Evolutionary conservation across 2,888 invertebrate genomes (phyloP), one percentile per base, ranked within the genome.

Genomic region (Drosophila emarginata): DNA sequence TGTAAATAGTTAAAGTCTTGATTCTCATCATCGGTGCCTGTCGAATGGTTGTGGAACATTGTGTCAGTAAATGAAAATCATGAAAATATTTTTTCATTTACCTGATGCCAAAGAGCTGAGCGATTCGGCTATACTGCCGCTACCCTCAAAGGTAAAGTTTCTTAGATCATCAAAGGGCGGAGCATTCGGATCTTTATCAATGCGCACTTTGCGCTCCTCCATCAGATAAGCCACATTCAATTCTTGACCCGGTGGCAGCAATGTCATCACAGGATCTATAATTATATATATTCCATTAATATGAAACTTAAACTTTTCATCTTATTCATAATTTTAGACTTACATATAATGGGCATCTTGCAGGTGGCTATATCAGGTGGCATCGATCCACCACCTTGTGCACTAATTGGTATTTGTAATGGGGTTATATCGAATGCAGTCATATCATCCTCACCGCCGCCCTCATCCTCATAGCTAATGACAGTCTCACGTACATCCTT

Each of bases 401-500:
- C 90, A 77, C 97, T 97, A 80, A 98, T 96, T 40, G 98, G 98
- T 91, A 98, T 99, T 92, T 99, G 97, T 57, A 99, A 94, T 15
- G 98, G 98, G 15, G 97, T 98, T 89, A 99, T 99, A 91, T 99
- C 99, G 92, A 99, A 99, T 21, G 98, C 98, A 56, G 99, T 98
- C 97, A 99, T 99, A 91, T 99, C 99, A 88, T 99, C 99, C 92
- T 99, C 98, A 80, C 99, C 99, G 89, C 99, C 99, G 36, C 97
- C 97, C 93, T 99, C 99, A 90, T 99, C 99, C 89, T 99, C 98
- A 89, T 99, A 99, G 92, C 98, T 98, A 91, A 99, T 98, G 88
- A 99, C 98, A 92, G 99, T 99, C 92, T 99, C 99, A 80, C 99
- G 95, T 39, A 99, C 98, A 92, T 99, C 99, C 90, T 99, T 99